phyloP scores from a whole-genome alignment of 2,888 invertebrate genomes.

The Malacosoma neustria region DNA sequence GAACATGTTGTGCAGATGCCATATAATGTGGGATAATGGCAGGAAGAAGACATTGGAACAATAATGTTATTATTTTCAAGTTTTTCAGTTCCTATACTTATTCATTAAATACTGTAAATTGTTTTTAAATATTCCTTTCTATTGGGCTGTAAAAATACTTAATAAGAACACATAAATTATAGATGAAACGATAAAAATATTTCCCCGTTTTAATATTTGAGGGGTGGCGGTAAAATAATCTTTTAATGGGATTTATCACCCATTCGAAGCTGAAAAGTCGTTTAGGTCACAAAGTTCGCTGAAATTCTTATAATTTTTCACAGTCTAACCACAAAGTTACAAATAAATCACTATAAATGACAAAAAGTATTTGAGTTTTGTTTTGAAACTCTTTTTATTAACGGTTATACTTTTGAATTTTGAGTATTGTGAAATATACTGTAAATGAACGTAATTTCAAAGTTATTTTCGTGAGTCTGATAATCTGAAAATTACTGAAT shows the following conservation, averaged over 20 bases:
- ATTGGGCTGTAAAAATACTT: no score
- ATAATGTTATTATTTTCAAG: no score
- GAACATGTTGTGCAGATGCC: no score
- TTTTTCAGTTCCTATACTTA: no score
- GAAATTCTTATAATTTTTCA: slow-evolving; percentile 6
- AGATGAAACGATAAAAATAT: neutral
- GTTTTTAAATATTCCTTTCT: no score
- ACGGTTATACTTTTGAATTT: neutral
- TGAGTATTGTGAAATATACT: no score
- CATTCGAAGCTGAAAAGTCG: neutral
- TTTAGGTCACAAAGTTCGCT: slow-evolving; percentile 1
- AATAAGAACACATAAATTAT: neutral
- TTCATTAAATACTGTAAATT: no score
- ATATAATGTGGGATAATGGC: no score
- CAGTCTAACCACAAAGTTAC: slow-evolving; percentile 1
- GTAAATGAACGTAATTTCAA: no score
- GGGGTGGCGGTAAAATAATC: slow-evolving; percentile 2
- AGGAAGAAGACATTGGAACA: no score
- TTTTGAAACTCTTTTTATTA: neutral
- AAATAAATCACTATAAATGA: slow-evolving; percentile 8
- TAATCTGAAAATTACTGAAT: no score
- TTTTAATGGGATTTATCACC: slow-evolving; percentile 5
- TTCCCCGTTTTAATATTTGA: neutral
- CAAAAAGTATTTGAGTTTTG: neutral
- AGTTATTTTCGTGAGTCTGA: no score